Evolutionary conservation across 1,140 invertebrate genomes (phyloP).

Genomic region (Octopus sinensis): DNA sequence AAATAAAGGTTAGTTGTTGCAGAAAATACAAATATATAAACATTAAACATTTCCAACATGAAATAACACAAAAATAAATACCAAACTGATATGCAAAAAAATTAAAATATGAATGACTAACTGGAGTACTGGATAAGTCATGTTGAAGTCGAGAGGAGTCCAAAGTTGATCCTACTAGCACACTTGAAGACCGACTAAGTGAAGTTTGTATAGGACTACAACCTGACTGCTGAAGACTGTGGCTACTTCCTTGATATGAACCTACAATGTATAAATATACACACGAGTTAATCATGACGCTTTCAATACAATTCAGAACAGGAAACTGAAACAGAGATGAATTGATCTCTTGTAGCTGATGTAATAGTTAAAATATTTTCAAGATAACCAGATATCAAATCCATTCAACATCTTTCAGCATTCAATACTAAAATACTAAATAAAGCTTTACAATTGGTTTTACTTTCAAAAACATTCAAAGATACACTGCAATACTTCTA

Average conservation of each 20-base stretch:
- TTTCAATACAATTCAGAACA: neutral
- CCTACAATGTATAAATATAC: neutral
- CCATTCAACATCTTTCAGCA: neutral
- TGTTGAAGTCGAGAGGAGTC: neutral
- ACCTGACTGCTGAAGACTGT: neutral
- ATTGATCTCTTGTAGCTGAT: neutral
- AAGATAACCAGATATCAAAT: neutral
- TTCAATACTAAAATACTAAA: neutral
- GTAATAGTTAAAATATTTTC: neutral
- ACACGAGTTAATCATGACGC: neutral
- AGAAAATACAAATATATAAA: neutral
- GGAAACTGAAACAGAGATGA: neutral
- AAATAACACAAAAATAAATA: neutral
- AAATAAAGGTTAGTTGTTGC: neutral
- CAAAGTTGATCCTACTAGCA: neutral
- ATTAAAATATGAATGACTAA: neutral
- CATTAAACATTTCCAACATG: neutral
- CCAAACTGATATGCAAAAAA: too few relatives aligned
- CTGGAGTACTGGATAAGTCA: neutral
- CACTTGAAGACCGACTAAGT: neutral
- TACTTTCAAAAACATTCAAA: too few relatives aligned
- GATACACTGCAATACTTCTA: too few relatives aligned
- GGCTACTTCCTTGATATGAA: conserved; percentile 7
- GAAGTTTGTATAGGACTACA: neutral
- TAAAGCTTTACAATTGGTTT: too few relatives aligned